These are phyloP conservation scores for Xylota segnis DNA, from an alignment of 2,888 invertebrate genomes.

Conservation along the genomic window DNA sequence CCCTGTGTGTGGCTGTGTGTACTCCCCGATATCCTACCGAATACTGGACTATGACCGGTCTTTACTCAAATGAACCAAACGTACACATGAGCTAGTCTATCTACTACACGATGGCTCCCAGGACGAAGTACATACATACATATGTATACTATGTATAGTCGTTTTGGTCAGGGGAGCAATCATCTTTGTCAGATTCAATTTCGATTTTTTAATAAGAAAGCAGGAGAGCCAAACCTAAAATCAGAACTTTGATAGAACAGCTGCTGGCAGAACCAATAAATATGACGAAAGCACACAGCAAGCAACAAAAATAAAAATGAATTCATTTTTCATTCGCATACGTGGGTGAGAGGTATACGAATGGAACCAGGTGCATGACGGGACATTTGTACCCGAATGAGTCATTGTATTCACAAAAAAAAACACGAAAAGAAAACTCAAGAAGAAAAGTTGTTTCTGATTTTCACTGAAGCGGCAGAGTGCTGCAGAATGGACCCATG, in stretches of 20 bases:
- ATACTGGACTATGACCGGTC: neutral
- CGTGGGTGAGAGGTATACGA: neutral
- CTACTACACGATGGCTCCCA: neutral
- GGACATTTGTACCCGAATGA: slow-evolving; percentile 18
- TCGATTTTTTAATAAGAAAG: slow-evolving; percentile 25
- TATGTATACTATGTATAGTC: too few relatives aligned
- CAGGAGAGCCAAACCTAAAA: neutral
- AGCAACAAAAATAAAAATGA: neutral
- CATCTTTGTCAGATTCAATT: slow-evolving; percentile 45
- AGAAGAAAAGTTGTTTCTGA: slow-evolving; percentile 9
- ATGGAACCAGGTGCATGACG: slow-evolving; percentile 30
- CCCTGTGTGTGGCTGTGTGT: neutral
- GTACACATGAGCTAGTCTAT: slow-evolving; percentile 11
- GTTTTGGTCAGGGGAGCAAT: slow-evolving; percentile 19
- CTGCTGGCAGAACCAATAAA: slow-evolving; percentile 1
- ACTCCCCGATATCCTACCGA: neutral
- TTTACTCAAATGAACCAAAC: slow-evolving; percentile 27
- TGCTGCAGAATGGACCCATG: neutral
- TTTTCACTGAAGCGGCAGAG: neutral
- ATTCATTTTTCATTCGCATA: slow-evolving; percentile 36
- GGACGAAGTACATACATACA: neutral
- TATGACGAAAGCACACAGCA: neutral
- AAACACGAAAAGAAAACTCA: too few relatives aligned
- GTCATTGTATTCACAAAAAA: slow-evolving; percentile 25
- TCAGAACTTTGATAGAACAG: neutral